These are phyloP conservation scores for Neofelis nebulosa DNA, from an alignment of 2,113 vertebrate species.

Conservation along the genomic window DNA sequence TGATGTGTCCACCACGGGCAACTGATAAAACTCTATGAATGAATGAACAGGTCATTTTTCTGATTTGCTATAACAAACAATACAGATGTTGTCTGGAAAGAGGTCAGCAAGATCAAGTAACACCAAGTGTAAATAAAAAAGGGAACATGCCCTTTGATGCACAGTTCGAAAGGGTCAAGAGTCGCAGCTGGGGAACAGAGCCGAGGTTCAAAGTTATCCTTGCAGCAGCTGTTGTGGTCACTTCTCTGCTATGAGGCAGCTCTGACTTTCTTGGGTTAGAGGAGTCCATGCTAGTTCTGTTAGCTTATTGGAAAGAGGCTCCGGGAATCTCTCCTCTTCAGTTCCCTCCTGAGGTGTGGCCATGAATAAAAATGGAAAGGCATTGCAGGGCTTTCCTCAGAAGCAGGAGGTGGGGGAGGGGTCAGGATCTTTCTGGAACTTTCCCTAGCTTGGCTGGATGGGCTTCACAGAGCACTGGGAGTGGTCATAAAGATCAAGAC, in stretches of 20 bases:
- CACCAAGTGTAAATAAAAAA: neutral
- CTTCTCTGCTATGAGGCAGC: neutral
- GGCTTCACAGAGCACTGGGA: neutral
- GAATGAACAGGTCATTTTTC: slow-evolving; percentile 12
- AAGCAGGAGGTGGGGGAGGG: neutral
- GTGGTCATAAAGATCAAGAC: neutral
- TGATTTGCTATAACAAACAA: slow-evolving; percentile 30
- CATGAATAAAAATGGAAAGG: neutral
- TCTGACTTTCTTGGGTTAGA: neutral
- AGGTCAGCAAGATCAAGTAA: slow-evolving; percentile 33
- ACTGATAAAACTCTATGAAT: slow-evolving; percentile 24
- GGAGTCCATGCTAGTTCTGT: neutral
- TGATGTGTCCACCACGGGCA: neutral
- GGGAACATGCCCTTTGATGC: neutral
- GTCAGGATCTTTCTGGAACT: slow-evolving; percentile 12
- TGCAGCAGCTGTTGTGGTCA: neutral
- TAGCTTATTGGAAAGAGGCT: neutral
- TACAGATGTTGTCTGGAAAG: slow-evolving; percentile 37
- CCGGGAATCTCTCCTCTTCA: neutral
- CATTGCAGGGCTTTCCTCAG: neutral
- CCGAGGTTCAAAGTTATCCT: neutral
- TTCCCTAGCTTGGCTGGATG: neutral
- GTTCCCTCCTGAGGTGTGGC: neutral
- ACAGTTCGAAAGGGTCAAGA: neutral
- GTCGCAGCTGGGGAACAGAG: neutral